A percentile compares a stretch with the other conserved stretches of the same genome.
phyloP scores from a whole-genome alignment of 2,888 invertebrate genomes.

The Oegoconia quadripuncta region DNA sequence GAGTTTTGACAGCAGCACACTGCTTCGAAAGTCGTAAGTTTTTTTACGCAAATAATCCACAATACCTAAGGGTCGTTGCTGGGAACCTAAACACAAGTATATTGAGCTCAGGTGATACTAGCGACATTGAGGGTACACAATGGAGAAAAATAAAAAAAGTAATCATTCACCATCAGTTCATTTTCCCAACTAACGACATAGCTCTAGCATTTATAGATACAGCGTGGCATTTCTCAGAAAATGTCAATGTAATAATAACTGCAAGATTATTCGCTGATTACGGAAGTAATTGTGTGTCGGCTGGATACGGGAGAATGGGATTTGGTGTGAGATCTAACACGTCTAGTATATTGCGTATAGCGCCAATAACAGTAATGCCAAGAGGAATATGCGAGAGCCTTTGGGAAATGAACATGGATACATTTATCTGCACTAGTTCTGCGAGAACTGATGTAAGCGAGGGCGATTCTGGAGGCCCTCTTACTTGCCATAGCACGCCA shows the following conservation, averaged over 20 bases:
- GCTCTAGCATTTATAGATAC: conserved; percentile 34
- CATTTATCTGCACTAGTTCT: conserved; percentile 40
- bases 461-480: conserved; percentile 58
- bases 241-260: conserved; percentile 28
- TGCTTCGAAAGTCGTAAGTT: conserved; percentile 53
- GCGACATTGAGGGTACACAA: conserved; percentile 27
- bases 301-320: conserved; percentile 44
- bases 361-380: conserved; percentile 34
- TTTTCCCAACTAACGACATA: conserved; percentile 44
- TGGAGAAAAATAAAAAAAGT: conserved; percentile 29
- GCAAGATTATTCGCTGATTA: conserved; percentile 35
- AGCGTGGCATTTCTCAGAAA: conserved; percentile 29
- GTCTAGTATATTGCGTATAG: conserved; percentile 35
- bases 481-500: conserved; percentile 36
- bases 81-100: conserved; percentile 35
- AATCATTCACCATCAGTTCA: conserved; percentile 26
- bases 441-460: conserved; percentile 35
- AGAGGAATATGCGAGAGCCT: conserved; percentile 33
- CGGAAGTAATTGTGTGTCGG: conserved; percentile 30
- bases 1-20: conserved; percentile 54
- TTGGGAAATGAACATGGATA: conserved; percentile 53
- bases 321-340: conserved; percentile 4
- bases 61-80: conserved; percentile 38
- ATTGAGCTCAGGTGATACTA: conserved; percentile 29
- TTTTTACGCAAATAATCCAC: conserved; percentile 28